These are phyloP conservation scores for Leucophenga maculata DNA, from an alignment of 2,888 invertebrate genomes.

Conservation along the genomic window DNA sequence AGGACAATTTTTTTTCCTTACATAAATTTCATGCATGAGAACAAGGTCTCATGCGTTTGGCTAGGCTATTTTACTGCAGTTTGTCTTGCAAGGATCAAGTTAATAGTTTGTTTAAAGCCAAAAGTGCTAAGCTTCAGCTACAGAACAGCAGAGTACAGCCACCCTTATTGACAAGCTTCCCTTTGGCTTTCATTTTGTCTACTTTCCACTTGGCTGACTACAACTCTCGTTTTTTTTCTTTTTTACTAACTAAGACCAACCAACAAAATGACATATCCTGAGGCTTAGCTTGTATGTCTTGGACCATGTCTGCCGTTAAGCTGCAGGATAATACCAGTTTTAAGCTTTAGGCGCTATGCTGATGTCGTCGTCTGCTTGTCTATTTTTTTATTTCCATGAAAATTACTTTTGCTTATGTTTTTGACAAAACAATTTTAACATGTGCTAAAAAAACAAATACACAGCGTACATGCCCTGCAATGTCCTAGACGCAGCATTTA, in stretches of 20 bases:
- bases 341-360: conserved; percentile 17
- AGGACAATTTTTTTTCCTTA: not conserved
- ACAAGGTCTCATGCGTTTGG: not conserved
- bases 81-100: conserved; percentile 22
- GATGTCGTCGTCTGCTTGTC: not conserved
- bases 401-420: conserved; percentile 29
- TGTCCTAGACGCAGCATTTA: conserved; percentile 49
- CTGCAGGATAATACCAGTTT: conserved; percentile 25
- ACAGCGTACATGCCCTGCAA: conserved; percentile 9
- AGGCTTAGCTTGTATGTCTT: conserved; percentile 11
- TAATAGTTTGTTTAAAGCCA: conserved; percentile 24
- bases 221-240: not conserved
- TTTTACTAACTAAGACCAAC: not conserved
- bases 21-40: conserved; percentile 26
- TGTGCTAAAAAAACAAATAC: conserved; percentile 58
- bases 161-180: conserved; percentile 7
- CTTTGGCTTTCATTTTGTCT: no score
- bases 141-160: not conserved
- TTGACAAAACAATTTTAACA: conserved; percentile 63
- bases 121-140: conserved; percentile 16
- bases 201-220: not conserved
- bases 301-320: conserved; percentile 16
- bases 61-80: conserved; percentile 10
- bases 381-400: conserved; percentile 5
- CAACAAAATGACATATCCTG: conserved; percentile 10